A percentile compares a stretch with the other conserved stretches of the same genome.
Conservation (phyloP, 1,140 invertebrate genomes). For the Lanistes nyassanus region DNA sequence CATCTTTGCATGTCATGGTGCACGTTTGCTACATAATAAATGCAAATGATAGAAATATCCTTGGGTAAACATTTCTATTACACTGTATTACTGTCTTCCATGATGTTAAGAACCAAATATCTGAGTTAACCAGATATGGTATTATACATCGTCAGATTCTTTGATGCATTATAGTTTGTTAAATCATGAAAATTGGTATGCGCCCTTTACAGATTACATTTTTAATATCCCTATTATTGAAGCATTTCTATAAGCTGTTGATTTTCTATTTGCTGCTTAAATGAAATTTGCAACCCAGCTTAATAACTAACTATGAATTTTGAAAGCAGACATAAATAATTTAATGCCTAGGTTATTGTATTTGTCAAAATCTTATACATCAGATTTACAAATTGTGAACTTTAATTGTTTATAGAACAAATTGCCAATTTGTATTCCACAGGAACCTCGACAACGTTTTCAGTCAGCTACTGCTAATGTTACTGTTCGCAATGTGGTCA, state of each 20-base stretch:
- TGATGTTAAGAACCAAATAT: not conserved
- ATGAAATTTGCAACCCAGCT: not conserved
- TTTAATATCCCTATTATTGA: too few species aligned
- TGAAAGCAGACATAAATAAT: not conserved
- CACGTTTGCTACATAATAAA: too few species aligned
- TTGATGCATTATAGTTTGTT: too few species aligned
- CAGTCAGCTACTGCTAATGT: constrained; percentile 40
- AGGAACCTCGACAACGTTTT: constrained; percentile 41
- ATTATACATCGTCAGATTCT: too few species aligned
- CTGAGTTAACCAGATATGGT: not conserved
- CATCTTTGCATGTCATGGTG: too few species aligned
- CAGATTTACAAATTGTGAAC: too few species aligned
- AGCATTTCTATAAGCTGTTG: not conserved
- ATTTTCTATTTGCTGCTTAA: not conserved
- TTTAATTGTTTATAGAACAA: not conserved
- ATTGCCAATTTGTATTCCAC: not conserved
- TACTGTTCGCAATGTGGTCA: constrained; percentile 34
- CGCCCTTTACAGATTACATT: too few species aligned
- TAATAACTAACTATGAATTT: not conserved
- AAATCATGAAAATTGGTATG: too few species aligned
- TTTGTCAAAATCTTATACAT: not conserved
- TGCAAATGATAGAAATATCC: too few species aligned
- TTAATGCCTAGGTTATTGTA: too few species aligned
- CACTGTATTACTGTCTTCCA: not conserved
- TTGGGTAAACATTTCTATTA: not conserved